A percentile compares a stretch with the other conserved stretches of the same genome.
These are phyloP conservation scores for Cataglyphis albicans DNA, from an alignment of 2,888 invertebrate species.

Conservation along the genomic window DNA sequence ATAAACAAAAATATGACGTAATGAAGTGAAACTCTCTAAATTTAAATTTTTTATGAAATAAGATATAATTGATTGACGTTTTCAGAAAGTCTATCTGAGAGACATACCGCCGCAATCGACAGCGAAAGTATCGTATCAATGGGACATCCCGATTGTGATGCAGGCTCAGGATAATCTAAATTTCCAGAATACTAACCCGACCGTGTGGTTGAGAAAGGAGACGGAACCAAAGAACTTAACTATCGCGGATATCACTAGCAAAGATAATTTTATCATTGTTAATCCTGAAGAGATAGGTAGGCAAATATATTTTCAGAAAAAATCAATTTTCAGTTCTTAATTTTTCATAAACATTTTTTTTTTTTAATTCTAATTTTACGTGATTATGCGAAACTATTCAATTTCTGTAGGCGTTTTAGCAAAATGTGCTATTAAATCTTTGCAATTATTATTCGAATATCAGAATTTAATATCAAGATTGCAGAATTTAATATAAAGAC, in stretches of 20 bases:
- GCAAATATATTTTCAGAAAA: conserved; percentile 51
- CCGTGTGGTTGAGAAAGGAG: conserved; percentile 89
- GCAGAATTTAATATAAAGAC: too few relatives aligned
- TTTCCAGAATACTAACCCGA: conserved; percentile 88
- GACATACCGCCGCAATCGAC: conserved; percentile 90
- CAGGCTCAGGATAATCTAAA: conserved; percentile 88
- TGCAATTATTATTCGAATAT: not conserved
- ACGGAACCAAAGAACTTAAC: conserved; percentile 85
- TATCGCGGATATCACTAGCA: conserved; percentile 87
- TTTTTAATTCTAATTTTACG: not conserved
- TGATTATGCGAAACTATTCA: not conserved
- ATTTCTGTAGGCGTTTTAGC: not conserved
- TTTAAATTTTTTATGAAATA: not conserved
- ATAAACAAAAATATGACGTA: not conserved
- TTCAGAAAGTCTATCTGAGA: conserved; percentile 90
- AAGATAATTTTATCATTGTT: conserved; percentile 91
- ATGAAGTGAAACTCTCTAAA: not conserved
- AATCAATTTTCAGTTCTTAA: not conserved
- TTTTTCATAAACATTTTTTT: too few relatives aligned
- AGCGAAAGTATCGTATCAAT: conserved; percentile 88
- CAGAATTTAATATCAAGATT: not conserved
- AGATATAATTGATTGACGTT: conserved; percentile 26
- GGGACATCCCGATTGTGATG: conserved; percentile 92
- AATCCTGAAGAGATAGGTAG: conserved; percentile 94
- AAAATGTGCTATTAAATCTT: not conserved